These are phyloP conservation scores for Colostygia pectinataria DNA, from an alignment of 2,888 invertebrate species.

Conservation along the genomic window DNA sequence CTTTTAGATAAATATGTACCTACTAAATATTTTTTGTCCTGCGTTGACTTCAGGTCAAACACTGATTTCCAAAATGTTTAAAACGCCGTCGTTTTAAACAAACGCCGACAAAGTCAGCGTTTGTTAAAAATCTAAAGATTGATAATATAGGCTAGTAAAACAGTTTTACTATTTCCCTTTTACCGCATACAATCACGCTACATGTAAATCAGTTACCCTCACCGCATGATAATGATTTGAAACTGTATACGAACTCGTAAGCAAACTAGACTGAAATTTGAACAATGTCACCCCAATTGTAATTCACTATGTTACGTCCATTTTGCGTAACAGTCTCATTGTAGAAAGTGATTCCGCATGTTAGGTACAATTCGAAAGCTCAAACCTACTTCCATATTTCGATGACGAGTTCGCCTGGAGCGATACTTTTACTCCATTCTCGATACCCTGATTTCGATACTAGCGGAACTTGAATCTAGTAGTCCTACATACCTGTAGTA, in stretches of 20 bases:
- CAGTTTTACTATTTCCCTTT: constrained; percentile 33
- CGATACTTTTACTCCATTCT: constrained; percentile 70
- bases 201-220: constrained; percentile 38
- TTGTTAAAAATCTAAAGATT: no score
- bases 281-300: constrained; percentile 65
- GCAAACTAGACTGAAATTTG: constrained; percentile 33
- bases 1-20: no score
- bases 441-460: constrained; percentile 60
- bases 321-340: constrained; percentile 78
- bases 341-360: constrained; percentile 76
- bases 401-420: constrained; percentile 68
- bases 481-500: constrained; percentile 64
- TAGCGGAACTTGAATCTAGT: constrained; percentile 71
- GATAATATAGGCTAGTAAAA: constrained; percentile 22
- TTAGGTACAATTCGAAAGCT: constrained; percentile 71
- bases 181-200: constrained; percentile 33
- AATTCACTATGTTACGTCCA: constrained; percentile 73
- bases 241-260: constrained; percentile 61
- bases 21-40: no score
- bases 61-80: no score
- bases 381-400: constrained; percentile 72
- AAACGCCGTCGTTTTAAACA: no score
- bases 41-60: no score
- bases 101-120: no score
- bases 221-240: constrained; percentile 42